These are phyloP conservation scores for Sapayoa aenigma DNA, from an alignment of 2,113 vertebrate species.

Conservation along the genomic window DNA sequence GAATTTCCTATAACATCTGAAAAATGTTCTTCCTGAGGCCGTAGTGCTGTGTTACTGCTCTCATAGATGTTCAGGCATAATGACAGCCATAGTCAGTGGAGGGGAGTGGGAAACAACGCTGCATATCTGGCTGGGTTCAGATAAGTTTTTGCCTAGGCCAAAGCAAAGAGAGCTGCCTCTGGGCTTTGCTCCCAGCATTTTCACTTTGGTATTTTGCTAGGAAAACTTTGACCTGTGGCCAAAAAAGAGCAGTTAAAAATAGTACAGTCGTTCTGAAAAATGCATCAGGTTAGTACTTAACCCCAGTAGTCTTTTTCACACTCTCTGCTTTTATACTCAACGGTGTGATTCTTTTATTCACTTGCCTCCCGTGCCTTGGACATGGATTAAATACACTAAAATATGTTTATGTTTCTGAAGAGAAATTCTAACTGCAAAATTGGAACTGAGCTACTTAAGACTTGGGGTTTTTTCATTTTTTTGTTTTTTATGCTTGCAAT, in stretches of 20 bases:
- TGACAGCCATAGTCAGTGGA: not conserved
- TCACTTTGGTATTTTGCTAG: slow-evolving; percentile 69
- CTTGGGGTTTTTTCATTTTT: not conserved
- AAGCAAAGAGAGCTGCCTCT: slow-evolving; percentile 47
- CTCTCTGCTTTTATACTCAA: slow-evolving; percentile 18
- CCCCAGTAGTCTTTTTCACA: slow-evolving; percentile 33
- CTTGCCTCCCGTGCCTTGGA: not conserved
- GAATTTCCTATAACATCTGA: slow-evolving; percentile 42
- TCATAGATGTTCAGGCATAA: not conserved
- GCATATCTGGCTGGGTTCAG: not conserved
- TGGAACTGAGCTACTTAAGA: not conserved
- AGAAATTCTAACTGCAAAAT: not conserved
- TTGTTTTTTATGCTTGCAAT: not conserved
- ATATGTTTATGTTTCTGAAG: not conserved
- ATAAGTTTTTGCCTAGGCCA: slow-evolving; percentile 35
- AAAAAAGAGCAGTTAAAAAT: slow-evolving; percentile 76
- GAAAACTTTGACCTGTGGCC: slow-evolving; percentile 76
- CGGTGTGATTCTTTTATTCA: not conserved
- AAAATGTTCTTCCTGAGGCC: slow-evolving; percentile 43
- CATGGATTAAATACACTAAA: not conserved
- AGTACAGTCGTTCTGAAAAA: slow-evolving; percentile 68
- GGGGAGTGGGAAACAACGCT: slow-evolving; percentile 10
- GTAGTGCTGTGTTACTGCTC: not conserved
- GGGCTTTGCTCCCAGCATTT: slow-evolving; percentile 67
- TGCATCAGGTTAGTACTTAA: slow-evolving; percentile 66